These are phyloP conservation scores for Agraylea sexmaculata DNA, from an alignment of 1,140 invertebrate species.

Conservation along the genomic window DNA sequence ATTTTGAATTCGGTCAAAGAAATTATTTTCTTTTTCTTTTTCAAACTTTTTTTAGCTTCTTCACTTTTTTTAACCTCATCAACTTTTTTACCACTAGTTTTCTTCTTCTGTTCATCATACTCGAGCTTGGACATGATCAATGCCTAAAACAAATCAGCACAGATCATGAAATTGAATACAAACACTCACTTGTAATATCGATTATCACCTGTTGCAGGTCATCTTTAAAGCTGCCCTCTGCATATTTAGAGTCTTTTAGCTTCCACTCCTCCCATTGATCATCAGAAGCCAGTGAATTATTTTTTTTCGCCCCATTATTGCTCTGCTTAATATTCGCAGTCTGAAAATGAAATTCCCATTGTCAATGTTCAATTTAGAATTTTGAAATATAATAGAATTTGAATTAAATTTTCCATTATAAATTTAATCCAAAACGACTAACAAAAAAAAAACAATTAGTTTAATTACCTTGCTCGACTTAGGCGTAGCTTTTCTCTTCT, in stretches of 20 bases:
- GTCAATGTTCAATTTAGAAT: background rate
- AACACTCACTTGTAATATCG: background rate
- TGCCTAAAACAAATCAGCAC: conserved; percentile 32
- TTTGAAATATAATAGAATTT: no score
- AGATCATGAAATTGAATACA: conserved; percentile 2
- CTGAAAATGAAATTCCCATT: conserved; percentile 1
- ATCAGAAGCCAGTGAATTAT: background rate
- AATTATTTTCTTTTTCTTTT: no score
- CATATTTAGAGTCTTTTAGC: conserved; percentile 46
- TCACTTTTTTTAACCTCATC: background rate
- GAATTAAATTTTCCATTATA: no score
- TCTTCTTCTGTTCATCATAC: conserved; percentile 53
- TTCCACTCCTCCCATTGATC: conserved; percentile 49
- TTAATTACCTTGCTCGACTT: conserved; percentile 1
- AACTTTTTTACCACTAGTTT: no score
- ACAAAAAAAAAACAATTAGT: no score
- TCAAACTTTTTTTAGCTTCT: no score
- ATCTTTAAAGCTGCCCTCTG: conserved; percentile 50
- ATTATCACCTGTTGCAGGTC: conserved; percentile 45
- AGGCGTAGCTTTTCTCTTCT: conserved; percentile 8
- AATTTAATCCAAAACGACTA: no score
- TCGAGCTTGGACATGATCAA: conserved; percentile 56
- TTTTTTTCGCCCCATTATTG: conserved; percentile 5
- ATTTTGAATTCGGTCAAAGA: no score
- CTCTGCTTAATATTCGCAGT: conserved; percentile 3